Evolutionary conservation across 23 tunicate species (phyloP), one percentile per base, ranked within the genome.

Genomic region (Trididemnum clinides): DNA sequence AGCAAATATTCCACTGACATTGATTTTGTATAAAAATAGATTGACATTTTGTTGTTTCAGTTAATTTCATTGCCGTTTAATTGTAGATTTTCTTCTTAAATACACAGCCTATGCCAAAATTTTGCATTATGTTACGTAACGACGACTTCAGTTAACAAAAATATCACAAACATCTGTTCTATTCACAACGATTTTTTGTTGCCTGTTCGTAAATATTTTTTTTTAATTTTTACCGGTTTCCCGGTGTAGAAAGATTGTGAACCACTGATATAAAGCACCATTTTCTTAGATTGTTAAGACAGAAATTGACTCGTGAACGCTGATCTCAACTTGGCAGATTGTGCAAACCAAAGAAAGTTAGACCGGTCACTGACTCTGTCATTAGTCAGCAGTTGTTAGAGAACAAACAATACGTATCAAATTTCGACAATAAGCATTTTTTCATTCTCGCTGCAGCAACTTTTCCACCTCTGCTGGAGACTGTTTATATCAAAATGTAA

Each of bases 41-140:
- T 69, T 69, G 37, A 69, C 76, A 69, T 69, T 69, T 69, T 69
- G 37, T 69, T 69, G 26, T 21, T 62, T 62, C 5, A 62, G 70
- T 62, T 62, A 62, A 62, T 62, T 62, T 62, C 22, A 62, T 22
- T 18, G n/a, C n/a, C n/a, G n/a, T n/a, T n/a, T n/a, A n/a, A n/a
- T n/a, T n/a, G 69, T 21, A 29, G 31, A 28, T 69, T 69, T 28
- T 69, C 37, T 15, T 28, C 76, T 69, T 69, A 69, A 31, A 69
- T 69, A 31, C 38, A 31, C 6, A 69, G 21, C 37, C 38, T 69
- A 69, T 69, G 76, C 76, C 38, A 69, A 69, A 69, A 69, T 33
- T n/a, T 29, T 69, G 76, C 76, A 69, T 69, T 69, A 33, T 69
- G 76, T 15, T 69, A 31, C 21, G 21, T n/a, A 28, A 69, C 70